A percentile compares a stretch with the other conserved stretches of the same genome.
Evolutionary conservation across 2,888 invertebrate species (phyloP).

Genomic region (Dolomedes plantarius): DNA sequence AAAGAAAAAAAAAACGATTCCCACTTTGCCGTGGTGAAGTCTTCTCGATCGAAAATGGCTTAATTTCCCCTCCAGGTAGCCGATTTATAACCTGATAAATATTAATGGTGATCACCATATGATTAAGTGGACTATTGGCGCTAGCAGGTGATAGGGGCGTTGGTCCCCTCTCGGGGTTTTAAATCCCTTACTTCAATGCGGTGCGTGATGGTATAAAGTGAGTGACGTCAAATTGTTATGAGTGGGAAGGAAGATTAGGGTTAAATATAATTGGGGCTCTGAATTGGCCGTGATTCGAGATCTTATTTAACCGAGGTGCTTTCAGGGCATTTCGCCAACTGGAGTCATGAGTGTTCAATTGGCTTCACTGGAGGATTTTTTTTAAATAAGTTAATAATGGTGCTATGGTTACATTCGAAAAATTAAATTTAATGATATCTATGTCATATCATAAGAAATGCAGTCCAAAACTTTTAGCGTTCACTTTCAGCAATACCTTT

Average conservation of each 20-base stretch:
- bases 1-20: background rate
- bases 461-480: no score
- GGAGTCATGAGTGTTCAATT: no score
- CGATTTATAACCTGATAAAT: slow-evolving; percentile 67
- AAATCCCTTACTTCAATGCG: background rate
- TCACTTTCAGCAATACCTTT: no score
- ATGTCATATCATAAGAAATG: no score
- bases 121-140: slow-evolving; percentile 52
- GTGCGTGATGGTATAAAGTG: background rate
- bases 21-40: background rate
- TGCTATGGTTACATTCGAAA: no score
- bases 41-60: background rate
- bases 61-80: slow-evolving; percentile 42
- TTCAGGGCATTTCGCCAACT: background rate
- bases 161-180: slow-evolving; percentile 6
- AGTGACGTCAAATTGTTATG: slow-evolving; percentile 12
- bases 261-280: background rate
- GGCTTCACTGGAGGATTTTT: no score
- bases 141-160: slow-evolving; percentile 66
- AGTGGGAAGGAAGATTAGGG: background rate
- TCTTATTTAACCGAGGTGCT: background rate
- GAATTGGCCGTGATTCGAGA: background rate
- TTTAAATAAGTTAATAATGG: no score
- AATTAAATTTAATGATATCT: no score
- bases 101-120: slow-evolving; percentile 69